Evolutionary conservation across 2,113 vertebrate genomes (phyloP), one percentile per base, ranked within the genome.

Genomic region (Pitta sordida): DNA sequence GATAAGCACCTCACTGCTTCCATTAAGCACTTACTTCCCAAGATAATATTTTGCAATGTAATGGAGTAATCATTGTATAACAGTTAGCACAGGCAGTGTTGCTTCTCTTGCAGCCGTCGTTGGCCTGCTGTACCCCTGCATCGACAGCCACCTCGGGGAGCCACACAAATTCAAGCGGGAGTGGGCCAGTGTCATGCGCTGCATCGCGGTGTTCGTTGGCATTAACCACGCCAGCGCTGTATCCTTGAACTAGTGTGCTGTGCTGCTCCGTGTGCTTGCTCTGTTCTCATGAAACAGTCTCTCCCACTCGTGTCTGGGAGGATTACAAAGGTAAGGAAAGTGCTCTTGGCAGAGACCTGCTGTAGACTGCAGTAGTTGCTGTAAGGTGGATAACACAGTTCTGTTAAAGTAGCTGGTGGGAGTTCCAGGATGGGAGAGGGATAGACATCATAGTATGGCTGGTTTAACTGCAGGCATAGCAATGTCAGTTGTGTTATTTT

Each of bases 161-260:
- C 98, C 98, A 3, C 98, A 98, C 97, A 98, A 98, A 36, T 98
- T 98, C 88, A 98, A 98, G 97, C 86, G 98, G 52, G 98, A 98
- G 53, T 98, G 98, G 98, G 98, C 98, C 92, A 98, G 98, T 7
- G 98, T 98, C 19, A 98, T 98, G 98, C 97, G 98, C 59, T 98
- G 98, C 11, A 98, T 98, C 32, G 98, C 98, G 0, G 98, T 98
- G 3, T 98, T 98, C 2, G 98, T 98, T 11, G 98, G 98, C 91
- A 98, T 98, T 88, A 98, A 98, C 93, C 98, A 98, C 5, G 98
- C 98, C 52, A 98, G 98, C 16, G 98, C 98, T 87, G 98, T 98
- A 98, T 98, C 98, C 98, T 98, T 97, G 9, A 20, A 29, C 19
- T 22, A 1, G 0, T 39, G 63, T 14, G 14, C 13, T 1, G 4